A percentile compares a stretch with the other conserved stretches of the same genome.
phyloP scores from a whole-genome alignment of 2,888 invertebrate genomes.

The Cheilosia grossa region DNA sequence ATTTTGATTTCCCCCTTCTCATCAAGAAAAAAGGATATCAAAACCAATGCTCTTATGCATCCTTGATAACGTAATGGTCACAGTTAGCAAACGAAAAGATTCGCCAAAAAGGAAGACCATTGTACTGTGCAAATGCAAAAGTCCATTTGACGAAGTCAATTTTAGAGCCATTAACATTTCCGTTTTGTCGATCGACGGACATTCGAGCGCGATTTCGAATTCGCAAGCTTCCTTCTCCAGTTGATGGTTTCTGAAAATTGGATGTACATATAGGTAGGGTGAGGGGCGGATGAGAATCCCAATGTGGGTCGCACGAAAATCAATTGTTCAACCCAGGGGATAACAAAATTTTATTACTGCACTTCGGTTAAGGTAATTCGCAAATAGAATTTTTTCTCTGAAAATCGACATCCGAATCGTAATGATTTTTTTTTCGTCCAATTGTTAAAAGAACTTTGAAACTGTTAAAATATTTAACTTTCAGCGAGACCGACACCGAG shows the following conservation, averaged over 20 bases:
- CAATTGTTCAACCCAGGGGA: slow-evolving; percentile 41
- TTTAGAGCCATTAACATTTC: slow-evolving; percentile 56
- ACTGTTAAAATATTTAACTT: slow-evolving; percentile 22
- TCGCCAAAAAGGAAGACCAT: slow-evolving; percentile 17
- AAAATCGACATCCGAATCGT: slow-evolving; percentile 17
- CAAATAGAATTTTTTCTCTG: slow-evolving; percentile 24
- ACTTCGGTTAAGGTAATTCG: slow-evolving; percentile 44
- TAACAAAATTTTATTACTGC: slow-evolving; percentile 45
- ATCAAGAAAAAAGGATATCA: slow-evolving; percentile 2
- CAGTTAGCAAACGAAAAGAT: slow-evolving; percentile 10
- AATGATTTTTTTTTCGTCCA: neutral
- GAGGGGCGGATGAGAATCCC: neutral
- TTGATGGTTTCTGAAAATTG: neutral
- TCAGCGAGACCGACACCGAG: neutral
- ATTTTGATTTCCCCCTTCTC: slow-evolving; percentile 24
- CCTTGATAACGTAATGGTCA: slow-evolving; percentile 34
- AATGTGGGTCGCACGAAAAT: slow-evolving; percentile 35
- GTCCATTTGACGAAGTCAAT: slow-evolving; percentile 65
- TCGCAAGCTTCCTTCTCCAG: neutral
- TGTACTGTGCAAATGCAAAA: slow-evolving; percentile 49
- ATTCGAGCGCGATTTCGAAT: slow-evolving; percentile 29
- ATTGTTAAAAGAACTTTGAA: slow-evolving; percentile 3
- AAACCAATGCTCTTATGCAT: slow-evolving; percentile 28
- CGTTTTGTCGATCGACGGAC: slow-evolving; percentile 27
- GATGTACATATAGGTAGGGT: neutral